Percentiles rank a stretch among this genome's conserved stretches.
Conservation (phyloP, 92 coral and sea anemone genomes). For the Porites divaricata region DNA sequence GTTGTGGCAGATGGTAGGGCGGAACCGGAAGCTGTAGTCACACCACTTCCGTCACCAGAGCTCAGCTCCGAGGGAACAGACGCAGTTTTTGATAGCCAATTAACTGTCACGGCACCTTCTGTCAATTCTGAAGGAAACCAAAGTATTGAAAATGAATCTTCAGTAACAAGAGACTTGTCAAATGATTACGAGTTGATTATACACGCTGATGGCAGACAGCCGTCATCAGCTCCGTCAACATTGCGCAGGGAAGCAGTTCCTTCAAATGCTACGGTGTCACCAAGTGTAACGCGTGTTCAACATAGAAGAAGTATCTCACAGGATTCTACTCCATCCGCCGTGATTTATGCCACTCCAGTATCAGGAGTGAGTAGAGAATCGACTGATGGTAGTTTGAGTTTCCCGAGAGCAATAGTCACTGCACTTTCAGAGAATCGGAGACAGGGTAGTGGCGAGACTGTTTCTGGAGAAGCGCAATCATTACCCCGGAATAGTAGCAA, state of each 20-base stretch:
- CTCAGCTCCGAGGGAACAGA: conserved; percentile 33
- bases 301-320: conserved; percentile 16
- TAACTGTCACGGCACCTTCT: conserved; percentile 57
- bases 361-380: conserved; percentile 9
- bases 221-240: conserved; percentile 47
- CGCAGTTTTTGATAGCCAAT: conserved; percentile 4
- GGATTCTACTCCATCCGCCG: conserved; percentile 8
- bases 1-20: conserved; percentile 68
- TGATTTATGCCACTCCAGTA: conserved; percentile 36
- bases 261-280: neutral
- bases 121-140: conserved; percentile 14
- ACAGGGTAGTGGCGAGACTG: conserved; percentile 18
- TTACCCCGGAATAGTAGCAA: conserved; percentile 17
- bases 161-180: conserved; percentile 18
- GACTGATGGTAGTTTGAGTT: conserved; percentile 19
- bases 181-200: conserved; percentile 14
- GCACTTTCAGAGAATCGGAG: conserved; percentile 21
- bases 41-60: conserved; percentile 68
- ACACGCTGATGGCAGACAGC: conserved; percentile 18
- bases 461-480: conserved; percentile 13
- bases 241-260: conserved; percentile 9
- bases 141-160: conserved; percentile 1
- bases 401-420: conserved; percentile 45
- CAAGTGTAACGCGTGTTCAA: neutral
- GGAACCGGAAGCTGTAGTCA: conserved; percentile 53